Evolutionary conservation across 1,140 invertebrate genomes (phyloP).

Genomic region (Mycetomoellerius zeteki): DNA sequence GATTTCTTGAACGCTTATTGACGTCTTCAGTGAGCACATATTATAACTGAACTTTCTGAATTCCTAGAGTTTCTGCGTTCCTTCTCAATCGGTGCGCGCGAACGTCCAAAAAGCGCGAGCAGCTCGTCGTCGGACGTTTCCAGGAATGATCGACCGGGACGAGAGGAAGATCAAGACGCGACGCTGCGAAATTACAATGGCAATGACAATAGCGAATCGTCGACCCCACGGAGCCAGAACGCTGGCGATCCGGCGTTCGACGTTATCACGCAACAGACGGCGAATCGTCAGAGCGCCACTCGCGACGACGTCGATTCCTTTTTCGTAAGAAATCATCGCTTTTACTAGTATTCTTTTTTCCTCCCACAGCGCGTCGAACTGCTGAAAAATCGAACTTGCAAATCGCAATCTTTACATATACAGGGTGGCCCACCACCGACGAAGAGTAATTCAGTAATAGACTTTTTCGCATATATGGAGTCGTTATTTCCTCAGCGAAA

Average conservation of each 20-base stretch:
- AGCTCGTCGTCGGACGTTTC: conserved; percentile 71
- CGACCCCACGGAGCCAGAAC: conserved; percentile 58
- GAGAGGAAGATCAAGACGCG: conserved; percentile 31
- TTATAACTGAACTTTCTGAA: conserved; percentile 1
- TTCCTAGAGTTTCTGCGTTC: conserved; percentile 48
- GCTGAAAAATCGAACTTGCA: background rate
- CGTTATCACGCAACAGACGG: conserved; percentile 72
- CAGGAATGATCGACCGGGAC: background rate
- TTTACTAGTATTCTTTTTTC: background rate
- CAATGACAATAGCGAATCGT: conserved; percentile 71
- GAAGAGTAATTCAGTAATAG: conserved; percentile 19
- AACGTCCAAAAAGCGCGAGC: conserved; percentile 28
- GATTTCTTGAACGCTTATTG: background rate
- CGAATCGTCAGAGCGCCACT: conserved; percentile 40
- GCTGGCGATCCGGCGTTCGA: conserved; percentile 76
- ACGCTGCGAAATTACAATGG: conserved; percentile 39
- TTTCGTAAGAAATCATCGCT: conserved; percentile 64
- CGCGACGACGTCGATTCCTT: conserved; percentile 68
- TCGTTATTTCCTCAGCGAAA: conserved; percentile 22
- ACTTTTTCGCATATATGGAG: conserved; percentile 48
- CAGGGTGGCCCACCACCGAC: conserved; percentile 1
- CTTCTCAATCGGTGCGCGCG: conserved; percentile 25
- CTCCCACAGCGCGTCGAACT: background rate
- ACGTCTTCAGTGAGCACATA: background rate
- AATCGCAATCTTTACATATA: conserved; percentile 35